Evolutionary conservation across 2,888 invertebrate genomes (phyloP), one percentile per base, ranked within the genome.

Genomic region (Notodonta ziczac): DNA sequence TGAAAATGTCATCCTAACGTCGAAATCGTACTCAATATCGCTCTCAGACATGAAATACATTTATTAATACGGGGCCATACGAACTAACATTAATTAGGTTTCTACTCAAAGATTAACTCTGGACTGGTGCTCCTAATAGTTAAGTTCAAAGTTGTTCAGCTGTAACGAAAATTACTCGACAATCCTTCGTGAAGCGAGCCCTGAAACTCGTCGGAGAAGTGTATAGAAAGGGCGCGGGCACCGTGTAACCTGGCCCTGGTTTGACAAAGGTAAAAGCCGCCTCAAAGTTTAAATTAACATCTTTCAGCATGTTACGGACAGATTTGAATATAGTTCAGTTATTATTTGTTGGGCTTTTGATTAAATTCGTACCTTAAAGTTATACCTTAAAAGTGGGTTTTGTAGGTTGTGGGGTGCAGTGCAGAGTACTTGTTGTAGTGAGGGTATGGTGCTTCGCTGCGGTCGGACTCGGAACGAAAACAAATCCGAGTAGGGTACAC

Each of bases 241-340:
- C 24, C 16, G 10, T 9, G 7, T 13, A 60, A 59, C 52, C 57
- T 53, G 16, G 2, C n/a, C 16, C 35, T 32, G 14, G 35, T 42
- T 10, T 59, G 39, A 72, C 61, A 69, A 69, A 63, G 58, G 53
- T 58, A 54, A 3, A 35, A 52, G 10, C 52, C 44, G 40, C 42
- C 63, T 55, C 10, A 42, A 57, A 69, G 61, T 69, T 70, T 24
- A 48, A 57, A 69, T 69, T 69, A 61, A 61, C 65, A 57, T 40
- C 57, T 53, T 60, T 55, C 50, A 61, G 42, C 59, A 57, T 59
- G 44, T 46, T 58, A 52, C 13, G 16, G 55, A 12, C 32, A 5
- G 16, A 48, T 51, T 16, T 44, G 48, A 32, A 1, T 24, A 56
- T 56, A 50, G 16, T 50, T 16, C 16, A 50, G 10, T 50, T 16